These are phyloP conservation scores for Physeter macrocephalus DNA, from an alignment of 2,113 vertebrate species.

Conservation along the genomic window DNA sequence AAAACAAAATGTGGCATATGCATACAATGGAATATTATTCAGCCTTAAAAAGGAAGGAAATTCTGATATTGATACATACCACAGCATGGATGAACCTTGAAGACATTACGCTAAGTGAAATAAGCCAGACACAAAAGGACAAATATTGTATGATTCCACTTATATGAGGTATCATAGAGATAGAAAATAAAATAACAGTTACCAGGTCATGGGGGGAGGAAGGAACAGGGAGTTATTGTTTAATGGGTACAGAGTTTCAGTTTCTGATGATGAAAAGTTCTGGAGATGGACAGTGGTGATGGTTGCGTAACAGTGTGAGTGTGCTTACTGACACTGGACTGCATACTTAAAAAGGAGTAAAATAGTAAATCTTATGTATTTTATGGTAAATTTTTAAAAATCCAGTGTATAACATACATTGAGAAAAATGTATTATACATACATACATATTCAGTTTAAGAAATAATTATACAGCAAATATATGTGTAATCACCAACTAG, in stretches of 20 bases:
- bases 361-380: background rate
- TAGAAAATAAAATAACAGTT: background rate
- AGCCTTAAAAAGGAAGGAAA: conserved; percentile 19
- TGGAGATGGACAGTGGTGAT: background rate
- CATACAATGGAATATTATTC: background rate
- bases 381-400: background rate
- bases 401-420: background rate
- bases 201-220: background rate
- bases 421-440: background rate
- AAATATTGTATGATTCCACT: background rate
- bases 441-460: background rate
- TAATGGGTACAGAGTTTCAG: background rate
- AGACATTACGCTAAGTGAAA: conserved; percentile 10
- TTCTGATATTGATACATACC: background rate
- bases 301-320: background rate
- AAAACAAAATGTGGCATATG: background rate
- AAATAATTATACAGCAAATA: conserved; percentile 31
- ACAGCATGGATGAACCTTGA: background rate
- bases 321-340: background rate
- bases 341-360: background rate
- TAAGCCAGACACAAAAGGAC: conserved; percentile 3
- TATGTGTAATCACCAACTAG: background rate
- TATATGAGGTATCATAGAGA: background rate
- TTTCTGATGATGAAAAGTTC: background rate
- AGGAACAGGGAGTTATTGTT: background rate